Conservation (phyloP, 2,888 invertebrate genomes). For the Andrena flavipes region DNA sequence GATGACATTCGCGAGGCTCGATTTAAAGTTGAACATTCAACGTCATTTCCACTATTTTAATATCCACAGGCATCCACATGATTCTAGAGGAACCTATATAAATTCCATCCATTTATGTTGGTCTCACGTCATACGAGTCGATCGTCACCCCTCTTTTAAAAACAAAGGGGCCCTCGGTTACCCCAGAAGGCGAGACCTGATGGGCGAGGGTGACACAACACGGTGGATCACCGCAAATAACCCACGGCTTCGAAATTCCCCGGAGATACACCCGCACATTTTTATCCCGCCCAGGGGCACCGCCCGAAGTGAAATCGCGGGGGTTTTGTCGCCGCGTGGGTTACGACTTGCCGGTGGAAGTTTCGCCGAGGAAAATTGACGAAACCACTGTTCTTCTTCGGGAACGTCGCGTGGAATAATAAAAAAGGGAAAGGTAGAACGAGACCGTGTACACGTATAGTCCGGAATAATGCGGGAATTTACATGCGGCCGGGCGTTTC, state of each 20-base stretch:
- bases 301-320: constrained; percentile 42
- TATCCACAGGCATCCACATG: not conserved
- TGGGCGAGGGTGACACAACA: constrained; percentile 19
- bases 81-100: constrained; percentile 6
- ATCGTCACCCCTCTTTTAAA: constrained; percentile 18
- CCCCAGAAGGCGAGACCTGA: constrained; percentile 18
- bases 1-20: too few species aligned
- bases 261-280: constrained; percentile 13
- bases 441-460: constrained; percentile 29
- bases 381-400: constrained; percentile 38
- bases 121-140: not conserved
- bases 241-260: constrained; percentile 55
- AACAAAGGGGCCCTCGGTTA: constrained; percentile 14
- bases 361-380: constrained; percentile 56
- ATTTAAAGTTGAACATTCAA: not conserved
- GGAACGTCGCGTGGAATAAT: constrained; percentile 47
- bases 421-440: constrained; percentile 38
- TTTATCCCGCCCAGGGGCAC: not conserved
- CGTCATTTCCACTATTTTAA: not conserved
- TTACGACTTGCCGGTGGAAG: constrained; percentile 31
- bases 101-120: constrained; percentile 28
- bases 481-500: constrained; percentile 60
- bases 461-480: constrained; percentile 61
- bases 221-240: constrained; percentile 58
- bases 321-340: constrained; percentile 47